Conservation (phyloP, 2,113 vertebrate genomes). For the Aldabrachelys gigantea region DNA sequence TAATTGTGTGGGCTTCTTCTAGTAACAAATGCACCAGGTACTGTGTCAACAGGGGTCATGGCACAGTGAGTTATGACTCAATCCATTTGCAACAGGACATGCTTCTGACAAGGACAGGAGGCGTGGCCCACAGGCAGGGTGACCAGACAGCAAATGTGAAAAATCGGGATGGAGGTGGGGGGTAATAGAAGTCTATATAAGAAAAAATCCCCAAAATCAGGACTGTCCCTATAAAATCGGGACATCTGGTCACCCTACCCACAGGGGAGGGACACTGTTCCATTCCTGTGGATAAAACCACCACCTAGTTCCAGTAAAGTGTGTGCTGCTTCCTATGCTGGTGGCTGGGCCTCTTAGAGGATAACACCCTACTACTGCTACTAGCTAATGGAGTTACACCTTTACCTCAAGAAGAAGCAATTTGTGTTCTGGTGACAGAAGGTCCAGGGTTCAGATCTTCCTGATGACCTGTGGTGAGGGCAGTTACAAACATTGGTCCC, state of each 20-base stretch:
- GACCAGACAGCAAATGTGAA: no score
- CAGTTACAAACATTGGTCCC: background rate
- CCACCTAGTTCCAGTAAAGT: background rate
- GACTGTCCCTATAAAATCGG: no score
- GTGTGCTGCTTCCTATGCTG: background rate
- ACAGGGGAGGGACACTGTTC: background rate
- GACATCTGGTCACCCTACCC: background rate
- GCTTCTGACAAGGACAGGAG: background rate
- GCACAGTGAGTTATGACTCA: background rate
- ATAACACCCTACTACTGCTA: background rate
- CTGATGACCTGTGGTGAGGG: background rate
- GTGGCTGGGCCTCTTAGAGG: background rate
- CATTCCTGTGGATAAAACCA: background rate
- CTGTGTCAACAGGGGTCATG: background rate
- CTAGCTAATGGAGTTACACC: background rate
- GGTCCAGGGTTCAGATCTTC: background rate
- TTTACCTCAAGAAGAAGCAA: background rate
- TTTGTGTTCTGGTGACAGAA: background rate
- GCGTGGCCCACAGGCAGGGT: background rate
- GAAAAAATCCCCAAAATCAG: no score
- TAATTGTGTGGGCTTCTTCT: background rate
- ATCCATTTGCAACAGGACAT: background rate
- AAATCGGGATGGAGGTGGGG: no score
- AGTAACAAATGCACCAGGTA: background rate
- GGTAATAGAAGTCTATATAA: no score